These are phyloP conservation scores for Hiodon tergisus DNA, from an alignment of 2,113 vertebrate species.

Conservation along the genomic window DNA sequence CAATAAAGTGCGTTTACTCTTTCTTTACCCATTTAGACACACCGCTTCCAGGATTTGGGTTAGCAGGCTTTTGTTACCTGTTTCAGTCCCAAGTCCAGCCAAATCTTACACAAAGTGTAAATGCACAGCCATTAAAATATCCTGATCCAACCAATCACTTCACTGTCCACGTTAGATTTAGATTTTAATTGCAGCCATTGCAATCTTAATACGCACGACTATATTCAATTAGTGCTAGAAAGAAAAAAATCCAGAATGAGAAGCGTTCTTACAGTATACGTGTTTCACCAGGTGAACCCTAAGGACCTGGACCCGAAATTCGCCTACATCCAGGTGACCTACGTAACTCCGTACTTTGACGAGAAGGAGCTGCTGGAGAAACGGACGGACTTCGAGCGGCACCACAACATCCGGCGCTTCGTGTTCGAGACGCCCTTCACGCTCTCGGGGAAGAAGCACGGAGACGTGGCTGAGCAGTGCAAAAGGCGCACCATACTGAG, in stretches of 20 bases:
- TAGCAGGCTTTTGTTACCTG: no score
- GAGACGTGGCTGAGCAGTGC: constrained; percentile 94
- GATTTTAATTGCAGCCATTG: no score
- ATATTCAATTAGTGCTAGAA: background rate
- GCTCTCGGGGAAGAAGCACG: constrained; percentile 88
- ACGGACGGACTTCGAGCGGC: constrained; percentile 88
- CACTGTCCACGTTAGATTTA: no score
- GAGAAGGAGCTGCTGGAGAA: constrained; percentile 88
- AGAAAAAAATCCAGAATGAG: background rate
- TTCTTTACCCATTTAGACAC: background rate
- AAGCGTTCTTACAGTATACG: background rate
- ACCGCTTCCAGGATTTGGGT: no score
- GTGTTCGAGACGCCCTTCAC: constrained; percentile 97
- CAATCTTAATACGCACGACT: no score
- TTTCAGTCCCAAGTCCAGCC: no score
- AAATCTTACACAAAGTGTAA: no score
- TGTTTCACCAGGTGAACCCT: constrained; percentile 77
- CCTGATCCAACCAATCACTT: no score
- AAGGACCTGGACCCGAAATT: constrained; percentile 92
- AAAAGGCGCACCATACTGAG: constrained; percentile 89
- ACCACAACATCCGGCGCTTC: constrained; percentile 93
- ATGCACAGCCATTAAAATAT: no score
- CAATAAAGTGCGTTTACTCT: constrained; percentile 74
- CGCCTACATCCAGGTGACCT: constrained; percentile 96
- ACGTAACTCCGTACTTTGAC: constrained; percentile 88